Conservation (phyloP, 2,797 vertebrate species). For the Lithobates sylvaticus region DNA sequence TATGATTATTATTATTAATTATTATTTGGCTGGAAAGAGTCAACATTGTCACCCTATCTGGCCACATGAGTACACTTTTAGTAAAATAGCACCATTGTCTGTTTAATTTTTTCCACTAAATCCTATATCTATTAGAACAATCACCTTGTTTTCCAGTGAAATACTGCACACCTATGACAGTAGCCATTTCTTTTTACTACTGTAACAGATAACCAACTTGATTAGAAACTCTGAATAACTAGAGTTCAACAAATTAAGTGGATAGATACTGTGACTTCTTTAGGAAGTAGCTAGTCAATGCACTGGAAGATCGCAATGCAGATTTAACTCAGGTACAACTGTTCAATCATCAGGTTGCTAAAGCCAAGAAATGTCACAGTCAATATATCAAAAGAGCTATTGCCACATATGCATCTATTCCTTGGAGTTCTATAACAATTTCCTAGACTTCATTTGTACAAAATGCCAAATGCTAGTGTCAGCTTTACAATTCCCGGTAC, state of each 20-base stretch:
- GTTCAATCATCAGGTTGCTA: slow-evolving; percentile 29
- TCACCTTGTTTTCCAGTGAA: slow-evolving; percentile 18
- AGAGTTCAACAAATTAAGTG: slow-evolving; percentile 34
- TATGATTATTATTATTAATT: neutral
- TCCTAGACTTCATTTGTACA: slow-evolving; percentile 19
- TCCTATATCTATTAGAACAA: neutral
- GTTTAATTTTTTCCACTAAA: neutral
- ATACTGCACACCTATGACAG: slow-evolving; percentile 8
- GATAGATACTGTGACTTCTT: slow-evolving; percentile 42
- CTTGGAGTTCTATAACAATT: slow-evolving; percentile 17
- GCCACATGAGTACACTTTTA: no score
- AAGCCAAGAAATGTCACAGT: slow-evolving; percentile 37
- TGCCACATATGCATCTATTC: slow-evolving; percentile 21
- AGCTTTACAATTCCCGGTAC: slow-evolving; percentile 39
- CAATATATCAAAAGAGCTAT: slow-evolving; percentile 43
- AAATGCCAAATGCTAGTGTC: slow-evolving; percentile 10
- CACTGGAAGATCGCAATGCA: slow-evolving; percentile 31
- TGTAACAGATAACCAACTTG: slow-evolving; percentile 18
- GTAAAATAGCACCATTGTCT: neutral
- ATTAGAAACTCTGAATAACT: slow-evolving; percentile 36
- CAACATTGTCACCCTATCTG: neutral
- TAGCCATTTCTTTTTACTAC: slow-evolving; percentile 20
- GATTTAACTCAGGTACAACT: slow-evolving; percentile 41
- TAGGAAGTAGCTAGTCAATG: slow-evolving; percentile 22
- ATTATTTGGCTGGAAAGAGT: neutral